These are phyloP conservation scores for Pachliopta kotzebuea DNA, from an alignment of 2,888 invertebrate genomes.

Conservation along the genomic window DNA sequence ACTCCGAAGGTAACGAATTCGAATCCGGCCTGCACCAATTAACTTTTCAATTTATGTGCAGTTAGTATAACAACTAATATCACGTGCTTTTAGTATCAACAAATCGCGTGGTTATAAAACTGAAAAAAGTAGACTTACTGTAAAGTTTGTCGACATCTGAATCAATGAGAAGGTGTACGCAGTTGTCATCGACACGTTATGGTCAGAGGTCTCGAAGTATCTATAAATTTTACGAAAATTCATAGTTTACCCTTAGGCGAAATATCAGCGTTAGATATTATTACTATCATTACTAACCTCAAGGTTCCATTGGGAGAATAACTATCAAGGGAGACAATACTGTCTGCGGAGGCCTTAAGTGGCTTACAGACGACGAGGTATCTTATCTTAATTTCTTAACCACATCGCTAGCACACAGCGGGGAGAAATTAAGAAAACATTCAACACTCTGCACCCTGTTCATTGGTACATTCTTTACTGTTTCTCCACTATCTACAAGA, in stretches of 20 bases:
- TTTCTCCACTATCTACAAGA: not conserved
- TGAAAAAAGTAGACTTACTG: too few relatives aligned
- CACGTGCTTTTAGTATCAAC: too few relatives aligned
- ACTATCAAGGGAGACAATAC: slow-evolving; percentile 70
- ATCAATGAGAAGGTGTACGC: too few relatives aligned
- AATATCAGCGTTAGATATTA: slow-evolving; percentile 42
- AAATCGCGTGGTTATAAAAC: too few relatives aligned
- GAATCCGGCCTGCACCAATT: too few relatives aligned
- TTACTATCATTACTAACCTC: slow-evolving; percentile 67
- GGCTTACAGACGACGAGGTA: slow-evolving; percentile 65
- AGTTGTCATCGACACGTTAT: too few relatives aligned
- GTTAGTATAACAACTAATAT: too few relatives aligned
- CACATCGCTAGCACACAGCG: slow-evolving; percentile 66
- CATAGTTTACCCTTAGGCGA: not conserved
- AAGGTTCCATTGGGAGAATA: slow-evolving; percentile 71
- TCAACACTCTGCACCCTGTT: slow-evolving; percentile 37
- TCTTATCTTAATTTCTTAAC: slow-evolving; percentile 78
- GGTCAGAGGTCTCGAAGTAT: too few relatives aligned
- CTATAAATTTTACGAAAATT: too few relatives aligned
- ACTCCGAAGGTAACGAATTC: too few relatives aligned
- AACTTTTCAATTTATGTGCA: too few relatives aligned
- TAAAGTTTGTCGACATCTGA: too few relatives aligned
- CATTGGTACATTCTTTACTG: slow-evolving; percentile 31
- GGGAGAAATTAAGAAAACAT: slow-evolving; percentile 79
- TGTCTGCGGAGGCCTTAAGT: slow-evolving; percentile 63